These are phyloP conservation scores for Deroplatys truncata DNA, from an alignment of 2,888 invertebrate species.

Conservation along the genomic window DNA sequence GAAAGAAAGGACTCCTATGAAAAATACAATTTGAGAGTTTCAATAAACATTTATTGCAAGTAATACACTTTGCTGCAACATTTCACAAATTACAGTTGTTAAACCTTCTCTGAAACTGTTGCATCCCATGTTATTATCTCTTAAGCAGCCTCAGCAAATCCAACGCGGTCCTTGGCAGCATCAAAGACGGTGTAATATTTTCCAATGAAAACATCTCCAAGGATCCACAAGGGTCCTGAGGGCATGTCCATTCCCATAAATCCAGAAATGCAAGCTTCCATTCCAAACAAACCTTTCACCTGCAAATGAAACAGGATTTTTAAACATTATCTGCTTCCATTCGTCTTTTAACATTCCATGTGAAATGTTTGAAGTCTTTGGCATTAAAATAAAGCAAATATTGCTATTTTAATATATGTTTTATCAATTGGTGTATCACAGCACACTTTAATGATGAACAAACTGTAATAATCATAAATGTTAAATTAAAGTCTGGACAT, in stretches of 20 bases:
- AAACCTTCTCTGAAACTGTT: background rate
- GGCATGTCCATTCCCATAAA: constrained; percentile 97
- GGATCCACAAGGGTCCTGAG: constrained; percentile 93
- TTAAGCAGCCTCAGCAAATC: constrained; percentile 10
- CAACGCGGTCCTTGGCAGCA: constrained; percentile 43
- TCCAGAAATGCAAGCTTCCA: constrained; percentile 48
- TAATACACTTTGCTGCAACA: background rate
- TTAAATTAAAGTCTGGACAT: too few species aligned
- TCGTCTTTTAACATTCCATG: too few species aligned
- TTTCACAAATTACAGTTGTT: background rate
- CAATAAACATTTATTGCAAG: background rate
- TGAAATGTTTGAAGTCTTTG: too few species aligned
- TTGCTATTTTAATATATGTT: too few species aligned
- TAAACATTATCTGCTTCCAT: too few species aligned
- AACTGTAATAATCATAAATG: too few species aligned
- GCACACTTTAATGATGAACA: too few species aligned
- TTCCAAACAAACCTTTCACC: background rate
- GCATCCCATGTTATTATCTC: background rate
- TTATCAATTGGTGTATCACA: too few species aligned
- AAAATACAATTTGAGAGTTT: background rate
- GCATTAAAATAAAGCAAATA: too few species aligned
- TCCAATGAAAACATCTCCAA: constrained; percentile 97
- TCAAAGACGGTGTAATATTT: constrained; percentile 96
- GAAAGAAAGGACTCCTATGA: too few species aligned
- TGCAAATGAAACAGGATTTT: background rate